These are phyloP conservation scores for Aphodius granarius DNA, from an alignment of 2,888 invertebrate genomes.

Conservation along the genomic window DNA sequence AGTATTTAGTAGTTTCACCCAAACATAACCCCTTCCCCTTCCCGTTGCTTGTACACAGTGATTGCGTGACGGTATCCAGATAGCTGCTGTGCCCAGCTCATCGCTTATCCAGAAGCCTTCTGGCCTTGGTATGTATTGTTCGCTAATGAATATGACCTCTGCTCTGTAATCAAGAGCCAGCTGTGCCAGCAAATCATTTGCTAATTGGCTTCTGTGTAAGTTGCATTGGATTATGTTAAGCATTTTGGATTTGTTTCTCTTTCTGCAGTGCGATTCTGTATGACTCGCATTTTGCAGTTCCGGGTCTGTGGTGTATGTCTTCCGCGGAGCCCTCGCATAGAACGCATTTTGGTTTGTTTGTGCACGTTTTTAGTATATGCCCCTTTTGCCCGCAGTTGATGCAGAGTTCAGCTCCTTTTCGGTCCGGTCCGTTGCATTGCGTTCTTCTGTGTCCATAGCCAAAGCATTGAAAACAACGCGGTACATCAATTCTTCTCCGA, in stretches of 20 bases:
- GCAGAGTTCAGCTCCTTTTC: neutral
- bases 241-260: neutral
- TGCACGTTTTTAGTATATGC: neutral
- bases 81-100: neutral
- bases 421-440: neutral
- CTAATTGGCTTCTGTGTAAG: neutral
- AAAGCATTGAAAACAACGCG: neutral
- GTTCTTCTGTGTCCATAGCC: neutral
- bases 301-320: neutral
- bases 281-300: neutral
- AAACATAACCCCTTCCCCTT: slow-evolving; percentile 3
- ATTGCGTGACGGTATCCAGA: neutral
- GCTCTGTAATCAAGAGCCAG: neutral
- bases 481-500: neutral
- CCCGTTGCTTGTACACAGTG: neutral
- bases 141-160: slow-evolving; percentile 5
- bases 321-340: neutral
- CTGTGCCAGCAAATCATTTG: neutral
- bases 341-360: neutral
- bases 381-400: slow-evolving; percentile 1
- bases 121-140: slow-evolving; percentile 5
- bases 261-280: neutral
- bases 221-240: neutral
- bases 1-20: neutral
- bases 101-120: neutral